phyloP scores from a whole-genome alignment of 2,113 vertebrate species.

The human region GRCh38 chr4:28459001-28459500 shows the following conservation, averaged over 20 bases:
- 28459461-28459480: slow-evolving; percentile 23
- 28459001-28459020: background rate
- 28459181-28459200: slow-evolving; percentile 61
- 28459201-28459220: background rate
- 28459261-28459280: slow-evolving; percentile 37
- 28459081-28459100: background rate
- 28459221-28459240: slow-evolving; percentile 52
- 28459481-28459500: slow-evolving; percentile 44
- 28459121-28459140: slow-evolving; percentile 26
- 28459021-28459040: background rate
- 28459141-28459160: slow-evolving; percentile 29
- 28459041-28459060: background rate
- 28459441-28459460: slow-evolving; percentile 65
- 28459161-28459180: slow-evolving; percentile 51
- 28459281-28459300: slow-evolving; percentile 58
- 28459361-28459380: slow-evolving; percentile 72
- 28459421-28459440: background rate
- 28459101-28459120: background rate
- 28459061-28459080: background rate
- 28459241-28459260: slow-evolving; percentile 58
- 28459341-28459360: slow-evolving; percentile 33
- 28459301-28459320: slow-evolving; percentile 36
- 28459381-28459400: slow-evolving; percentile 31
- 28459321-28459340: slow-evolving; percentile 54
- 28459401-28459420: slow-evolving; percentile 29